These are phyloP conservation scores for Drosophila ananassae DNA, from an alignment of 1,140 invertebrate genomes.

Conservation along the genomic window DNA sequence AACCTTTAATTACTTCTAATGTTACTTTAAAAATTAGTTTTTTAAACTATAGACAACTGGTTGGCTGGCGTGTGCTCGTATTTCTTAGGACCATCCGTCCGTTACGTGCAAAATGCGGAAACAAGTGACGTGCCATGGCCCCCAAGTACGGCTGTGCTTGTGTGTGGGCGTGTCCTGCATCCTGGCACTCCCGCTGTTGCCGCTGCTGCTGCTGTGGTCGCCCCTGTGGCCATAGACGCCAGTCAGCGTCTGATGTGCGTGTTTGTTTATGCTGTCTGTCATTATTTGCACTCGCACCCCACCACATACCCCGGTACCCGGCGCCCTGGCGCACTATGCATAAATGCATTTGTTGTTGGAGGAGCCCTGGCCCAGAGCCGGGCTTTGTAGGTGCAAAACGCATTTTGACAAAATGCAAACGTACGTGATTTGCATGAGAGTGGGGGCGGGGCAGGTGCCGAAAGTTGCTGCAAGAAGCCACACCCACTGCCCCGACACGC, in stretches of 20 bases:
- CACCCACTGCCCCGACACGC: constrained; percentile 28
- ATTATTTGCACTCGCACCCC: constrained; percentile 68
- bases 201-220: constrained; percentile 44
- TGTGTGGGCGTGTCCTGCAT: constrained; percentile 42
- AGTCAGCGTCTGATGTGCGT: constrained; percentile 65
- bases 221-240: constrained; percentile 61
- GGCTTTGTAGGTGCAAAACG: constrained; percentile 70
- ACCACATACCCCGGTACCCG: constrained; percentile 8
- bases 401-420: constrained; percentile 80
- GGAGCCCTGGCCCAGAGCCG: constrained; percentile 5
- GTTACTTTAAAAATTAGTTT: neutral
- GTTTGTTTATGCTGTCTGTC: constrained; percentile 77
- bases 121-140: constrained; percentile 67
- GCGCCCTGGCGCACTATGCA: constrained; percentile 4
- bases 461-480: neutral
- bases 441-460: neutral
- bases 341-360: constrained; percentile 44
- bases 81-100: constrained; percentile 47
- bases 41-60: neutral
- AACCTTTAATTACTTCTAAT: too few relatives aligned
- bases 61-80: constrained; percentile 7
- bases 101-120: constrained; percentile 76
- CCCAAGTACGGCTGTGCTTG: constrained; percentile 1
- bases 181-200: constrained; percentile 10
- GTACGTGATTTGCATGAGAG: constrained; percentile 74